Evolutionary conservation across 2,797 vertebrate genomes (phyloP).

Genomic region (Cephalopachus bancanus): DNA sequence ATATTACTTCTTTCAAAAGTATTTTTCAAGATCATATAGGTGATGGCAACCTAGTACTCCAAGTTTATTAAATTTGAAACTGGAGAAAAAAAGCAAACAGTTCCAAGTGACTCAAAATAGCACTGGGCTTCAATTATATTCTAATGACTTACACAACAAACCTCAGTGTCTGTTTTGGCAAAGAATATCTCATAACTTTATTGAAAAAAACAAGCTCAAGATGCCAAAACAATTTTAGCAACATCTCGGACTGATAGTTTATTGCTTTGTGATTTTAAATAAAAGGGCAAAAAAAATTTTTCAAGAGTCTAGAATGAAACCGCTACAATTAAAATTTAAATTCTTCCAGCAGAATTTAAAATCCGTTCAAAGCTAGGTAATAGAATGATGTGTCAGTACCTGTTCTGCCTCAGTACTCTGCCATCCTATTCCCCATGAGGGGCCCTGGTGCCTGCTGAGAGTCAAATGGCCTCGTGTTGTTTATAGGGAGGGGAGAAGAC

Average conservation of each 20-base stretch:
- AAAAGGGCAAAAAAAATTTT: constrained; percentile 3
- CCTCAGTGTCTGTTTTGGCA: constrained; percentile 80
- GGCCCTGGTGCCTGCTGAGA: neutral
- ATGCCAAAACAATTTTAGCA: constrained; percentile 82
- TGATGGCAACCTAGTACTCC: constrained; percentile 54
- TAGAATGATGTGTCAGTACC: accelerated
- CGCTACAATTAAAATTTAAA: constrained; percentile 49
- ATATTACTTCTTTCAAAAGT: constrained; percentile 51
- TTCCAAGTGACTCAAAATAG: constrained; percentile 75
- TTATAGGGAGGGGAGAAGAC: neutral
- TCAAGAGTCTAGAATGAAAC: constrained; percentile 42
- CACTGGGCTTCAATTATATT: constrained; percentile 75
- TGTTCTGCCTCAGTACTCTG: accelerated
- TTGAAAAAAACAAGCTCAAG: constrained; percentile 80
- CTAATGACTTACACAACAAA: constrained; percentile 84
- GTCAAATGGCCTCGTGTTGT: too few relatives aligned
- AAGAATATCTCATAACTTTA: constrained; percentile 79
- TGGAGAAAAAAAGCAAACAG: neutral
- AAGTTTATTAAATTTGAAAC: constrained; percentile 71
- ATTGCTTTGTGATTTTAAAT: constrained; percentile 75
- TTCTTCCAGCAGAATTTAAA: constrained; percentile 52
- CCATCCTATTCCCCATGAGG: accelerated
- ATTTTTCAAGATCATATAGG: constrained; percentile 64
- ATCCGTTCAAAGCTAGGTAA: neutral
- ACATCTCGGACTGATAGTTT: constrained; percentile 66